A percentile compares a stretch with the other conserved stretches of the same genome.
phyloP scores from a whole-genome alignment of 2,113 vertebrate genomes.

The Sphaerodactylus townsendi region DNA sequence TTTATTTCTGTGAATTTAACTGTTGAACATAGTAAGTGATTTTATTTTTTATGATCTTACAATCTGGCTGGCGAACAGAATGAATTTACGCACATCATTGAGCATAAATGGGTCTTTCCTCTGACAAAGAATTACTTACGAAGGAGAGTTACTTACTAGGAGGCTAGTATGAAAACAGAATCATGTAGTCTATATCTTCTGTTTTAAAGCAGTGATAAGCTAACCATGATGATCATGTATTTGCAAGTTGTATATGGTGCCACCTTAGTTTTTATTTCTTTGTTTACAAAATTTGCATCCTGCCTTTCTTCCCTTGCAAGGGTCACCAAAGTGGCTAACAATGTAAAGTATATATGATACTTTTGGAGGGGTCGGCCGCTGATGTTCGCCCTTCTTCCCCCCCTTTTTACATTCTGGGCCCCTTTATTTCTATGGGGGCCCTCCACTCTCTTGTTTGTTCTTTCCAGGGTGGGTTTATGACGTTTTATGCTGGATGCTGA shows the following conservation, averaged over 20 bases:
- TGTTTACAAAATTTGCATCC: no score
- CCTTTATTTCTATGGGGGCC: no score
- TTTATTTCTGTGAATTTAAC: slow-evolving; percentile 2
- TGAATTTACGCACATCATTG: background rate
- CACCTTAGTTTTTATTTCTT: background rate
- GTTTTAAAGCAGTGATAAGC: background rate
- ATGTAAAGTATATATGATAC: no score
- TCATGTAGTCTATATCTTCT: slow-evolving; percentile 33
- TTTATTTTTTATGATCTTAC: background rate
- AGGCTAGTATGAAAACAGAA: slow-evolving; percentile 29
- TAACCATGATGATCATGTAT: slow-evolving; percentile 33
- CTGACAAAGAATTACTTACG: slow-evolving; percentile 13
- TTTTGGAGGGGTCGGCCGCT: no score
- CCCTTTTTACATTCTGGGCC: no score
- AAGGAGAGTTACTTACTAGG: slow-evolving; percentile 19
- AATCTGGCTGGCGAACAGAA: slow-evolving; percentile 15
- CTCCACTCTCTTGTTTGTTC: no score
- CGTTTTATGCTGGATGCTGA: no score
- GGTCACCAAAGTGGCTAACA: no score
- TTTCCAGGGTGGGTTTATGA: no score
- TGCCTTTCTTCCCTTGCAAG: no score
- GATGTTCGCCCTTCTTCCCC: no score
- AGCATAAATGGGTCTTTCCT: slow-evolving; percentile 23
- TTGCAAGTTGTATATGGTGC: slow-evolving; percentile 18
- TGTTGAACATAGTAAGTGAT: background rate